Percentiles rank a stretch among this genome's conserved stretches.
These are phyloP conservation scores for Hylaeus volcanicus DNA, from an alignment of 1,140 invertebrate species.

Conservation along the genomic window DNA sequence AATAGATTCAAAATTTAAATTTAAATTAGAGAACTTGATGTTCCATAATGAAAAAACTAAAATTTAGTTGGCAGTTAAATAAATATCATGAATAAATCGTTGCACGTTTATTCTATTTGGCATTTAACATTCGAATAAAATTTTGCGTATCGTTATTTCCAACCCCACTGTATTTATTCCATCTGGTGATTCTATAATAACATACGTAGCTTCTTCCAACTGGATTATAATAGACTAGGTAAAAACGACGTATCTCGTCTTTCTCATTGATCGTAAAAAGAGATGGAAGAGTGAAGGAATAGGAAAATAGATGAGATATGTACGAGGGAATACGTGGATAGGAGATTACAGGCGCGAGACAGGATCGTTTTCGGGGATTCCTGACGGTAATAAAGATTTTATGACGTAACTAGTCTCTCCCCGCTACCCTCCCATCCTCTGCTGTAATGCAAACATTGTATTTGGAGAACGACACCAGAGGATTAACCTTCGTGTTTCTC, in stretches of 20 bases:
- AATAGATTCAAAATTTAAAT: too few relatives aligned
- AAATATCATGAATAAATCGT: too few relatives aligned
- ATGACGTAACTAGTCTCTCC: conserved; percentile 10
- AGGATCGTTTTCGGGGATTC: not conserved
- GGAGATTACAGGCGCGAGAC: conserved; percentile 30
- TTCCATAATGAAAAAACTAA: too few relatives aligned
- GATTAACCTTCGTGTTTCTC: not conserved
- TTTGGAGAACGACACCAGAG: not conserved
- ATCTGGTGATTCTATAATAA: too few relatives aligned
- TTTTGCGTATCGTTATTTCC: too few relatives aligned
- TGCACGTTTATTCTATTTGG: too few relatives aligned
- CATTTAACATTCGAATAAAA: too few relatives aligned
- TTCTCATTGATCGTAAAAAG: not conserved
- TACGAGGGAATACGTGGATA: conserved; percentile 27
- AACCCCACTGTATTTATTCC: too few relatives aligned
- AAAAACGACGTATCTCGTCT: not conserved
- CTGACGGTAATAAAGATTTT: conserved; percentile 37
- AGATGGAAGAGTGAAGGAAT: not conserved
- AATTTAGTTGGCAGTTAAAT: too few relatives aligned
- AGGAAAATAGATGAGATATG: not conserved
- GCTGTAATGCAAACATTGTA: conserved; percentile 36
- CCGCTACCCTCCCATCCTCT: not conserved
- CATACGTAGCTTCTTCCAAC: too few relatives aligned
- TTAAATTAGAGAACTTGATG: too few relatives aligned
- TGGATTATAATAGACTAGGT: too few relatives aligned